A percentile compares a stretch with the other conserved stretches of the same genome.
phyloP scores from a whole-genome alignment of 1,140 invertebrate genomes.

The Habropoda laboriosa region DNA sequence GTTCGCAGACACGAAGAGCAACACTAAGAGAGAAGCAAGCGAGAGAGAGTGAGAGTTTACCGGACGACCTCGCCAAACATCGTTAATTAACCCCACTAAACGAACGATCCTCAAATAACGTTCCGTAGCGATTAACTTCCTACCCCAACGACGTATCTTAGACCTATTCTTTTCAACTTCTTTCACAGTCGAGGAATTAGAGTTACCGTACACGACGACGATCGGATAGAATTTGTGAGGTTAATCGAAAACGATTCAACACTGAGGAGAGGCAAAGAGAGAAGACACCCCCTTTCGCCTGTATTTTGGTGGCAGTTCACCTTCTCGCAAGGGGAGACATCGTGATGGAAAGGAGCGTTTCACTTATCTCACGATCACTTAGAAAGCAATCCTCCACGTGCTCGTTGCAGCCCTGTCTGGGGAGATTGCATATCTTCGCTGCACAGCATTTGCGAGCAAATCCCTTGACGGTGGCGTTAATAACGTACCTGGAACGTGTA shows the following conservation, averaged over 20 bases:
- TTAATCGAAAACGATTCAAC: not conserved
- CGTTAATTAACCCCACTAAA: constrained; percentile 62
- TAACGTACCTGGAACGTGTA: constrained; percentile 66
- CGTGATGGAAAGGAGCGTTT: constrained; percentile 55
- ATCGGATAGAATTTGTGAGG: not conserved
- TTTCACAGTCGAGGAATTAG: not conserved
- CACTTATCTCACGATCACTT: constrained; percentile 70
- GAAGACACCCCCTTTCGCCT: too few relatives aligned
- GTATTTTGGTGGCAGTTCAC: not conserved
- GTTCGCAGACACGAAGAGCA: not conserved
- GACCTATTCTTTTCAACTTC: not conserved
- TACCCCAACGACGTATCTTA: not conserved
- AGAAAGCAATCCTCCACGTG: constrained; percentile 64
- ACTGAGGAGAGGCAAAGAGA: not conserved
- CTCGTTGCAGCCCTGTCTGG: constrained; percentile 36
- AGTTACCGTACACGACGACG: too few relatives aligned
- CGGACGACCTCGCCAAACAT: constrained; percentile 60
- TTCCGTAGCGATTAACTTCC: constrained; percentile 20
- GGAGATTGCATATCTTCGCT: constrained; percentile 73
- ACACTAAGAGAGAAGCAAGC: constrained; percentile 26
- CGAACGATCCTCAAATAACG: constrained; percentile 19
- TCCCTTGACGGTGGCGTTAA: constrained; percentile 67
- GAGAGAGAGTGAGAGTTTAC: constrained; percentile 26
- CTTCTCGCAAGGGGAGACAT: constrained; percentile 1
- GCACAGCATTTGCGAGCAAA: constrained; percentile 61